These are phyloP conservation scores for Plagodis dolabraria DNA, from an alignment of 2,888 invertebrate genomes.

Conservation along the genomic window DNA sequence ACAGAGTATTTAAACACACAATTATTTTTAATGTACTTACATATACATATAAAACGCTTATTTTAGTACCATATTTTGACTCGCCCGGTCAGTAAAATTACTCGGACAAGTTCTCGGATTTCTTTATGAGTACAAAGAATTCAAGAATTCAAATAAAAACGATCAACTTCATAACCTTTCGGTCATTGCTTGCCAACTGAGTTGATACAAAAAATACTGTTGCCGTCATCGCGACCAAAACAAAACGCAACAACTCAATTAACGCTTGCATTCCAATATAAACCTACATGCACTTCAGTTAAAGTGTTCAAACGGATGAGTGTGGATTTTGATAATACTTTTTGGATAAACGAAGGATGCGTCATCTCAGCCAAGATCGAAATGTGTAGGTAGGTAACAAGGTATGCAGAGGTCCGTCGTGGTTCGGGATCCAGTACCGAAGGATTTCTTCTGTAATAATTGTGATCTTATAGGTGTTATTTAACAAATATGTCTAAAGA, in stretches of 20 bases:
- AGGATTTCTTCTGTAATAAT: slow-evolving; percentile 59
- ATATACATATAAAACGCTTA: no score
- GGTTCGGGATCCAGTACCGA: slow-evolving; percentile 39
- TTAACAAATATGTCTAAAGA: no score
- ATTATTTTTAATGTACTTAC: no score
- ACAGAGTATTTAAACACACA: no score
- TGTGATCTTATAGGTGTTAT: no score
- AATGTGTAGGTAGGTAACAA: slow-evolving; percentile 66
- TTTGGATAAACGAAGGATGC: slow-evolving; percentile 50
- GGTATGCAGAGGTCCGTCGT: slow-evolving; percentile 59
- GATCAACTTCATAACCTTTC: slow-evolving; percentile 47
- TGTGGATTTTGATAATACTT: slow-evolving; percentile 34
- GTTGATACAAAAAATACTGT: slow-evolving; percentile 61
- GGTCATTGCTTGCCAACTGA: slow-evolving; percentile 54
- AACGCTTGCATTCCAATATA: slow-evolving; percentile 35
- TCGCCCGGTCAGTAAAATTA: no score
- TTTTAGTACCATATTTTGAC: no score
- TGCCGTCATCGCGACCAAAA: slow-evolving; percentile 48
- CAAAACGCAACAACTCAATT: slow-evolving; percentile 57
- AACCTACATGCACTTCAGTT: slow-evolving; percentile 30
- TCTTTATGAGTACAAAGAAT: slow-evolving; percentile 20
- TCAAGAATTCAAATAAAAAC: slow-evolving; percentile 44
- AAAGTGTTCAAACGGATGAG: slow-evolving; percentile 27
- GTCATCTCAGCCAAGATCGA: slow-evolving; percentile 70
- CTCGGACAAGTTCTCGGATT: not conserved